These are phyloP conservation scores for Pachliopta kotzebuea DNA, from an alignment of 2,888 invertebrate species.

Conservation along the genomic window DNA sequence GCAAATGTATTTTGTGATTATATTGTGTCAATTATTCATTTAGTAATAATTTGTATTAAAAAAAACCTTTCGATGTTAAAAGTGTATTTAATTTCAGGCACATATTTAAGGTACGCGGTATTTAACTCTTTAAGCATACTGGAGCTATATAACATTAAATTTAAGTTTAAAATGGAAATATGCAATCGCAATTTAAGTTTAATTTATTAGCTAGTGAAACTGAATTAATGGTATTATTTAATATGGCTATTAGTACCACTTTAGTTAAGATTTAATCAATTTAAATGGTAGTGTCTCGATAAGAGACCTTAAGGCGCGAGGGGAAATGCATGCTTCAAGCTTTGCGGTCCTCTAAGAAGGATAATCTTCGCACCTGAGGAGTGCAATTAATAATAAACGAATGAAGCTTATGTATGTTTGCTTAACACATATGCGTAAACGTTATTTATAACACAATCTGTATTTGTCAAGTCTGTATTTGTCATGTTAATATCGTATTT, in stretches of 20 bases:
- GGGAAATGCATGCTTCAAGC: slow-evolving; percentile 58
- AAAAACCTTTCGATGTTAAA: slow-evolving; percentile 15
- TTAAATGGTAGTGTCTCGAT: slow-evolving; percentile 29
- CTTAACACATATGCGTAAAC: slow-evolving; percentile 51
- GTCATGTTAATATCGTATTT: no score
- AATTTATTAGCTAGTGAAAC: neutral
- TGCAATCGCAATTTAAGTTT: neutral
- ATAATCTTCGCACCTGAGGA: slow-evolving; percentile 74
- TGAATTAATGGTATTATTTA: neutral
- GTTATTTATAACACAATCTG: slow-evolving; percentile 47
- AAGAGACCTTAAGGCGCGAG: slow-evolving; percentile 39
- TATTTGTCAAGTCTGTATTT: no score
- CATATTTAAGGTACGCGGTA: slow-evolving; percentile 41
- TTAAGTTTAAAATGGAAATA: neutral
- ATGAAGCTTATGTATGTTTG: slow-evolving; percentile 40
- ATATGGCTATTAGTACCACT: neutral
- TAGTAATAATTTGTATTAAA: slow-evolving; percentile 31
- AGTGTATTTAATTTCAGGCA: slow-evolving; percentile 60
- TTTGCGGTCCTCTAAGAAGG: slow-evolving; percentile 72
- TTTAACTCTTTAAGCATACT: neutral
- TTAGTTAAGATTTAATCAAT: slow-evolving; percentile 3
- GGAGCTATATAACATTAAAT: neutral
- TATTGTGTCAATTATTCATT: slow-evolving; percentile 34
- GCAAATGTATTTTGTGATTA: slow-evolving; percentile 37
- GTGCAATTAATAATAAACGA: slow-evolving; percentile 76